A percentile compares a stretch with the other conserved stretches of the same genome.
Evolutionary conservation across 1,140 invertebrate genomes (phyloP).

Genomic region (Agrypnia vestita): DNA sequence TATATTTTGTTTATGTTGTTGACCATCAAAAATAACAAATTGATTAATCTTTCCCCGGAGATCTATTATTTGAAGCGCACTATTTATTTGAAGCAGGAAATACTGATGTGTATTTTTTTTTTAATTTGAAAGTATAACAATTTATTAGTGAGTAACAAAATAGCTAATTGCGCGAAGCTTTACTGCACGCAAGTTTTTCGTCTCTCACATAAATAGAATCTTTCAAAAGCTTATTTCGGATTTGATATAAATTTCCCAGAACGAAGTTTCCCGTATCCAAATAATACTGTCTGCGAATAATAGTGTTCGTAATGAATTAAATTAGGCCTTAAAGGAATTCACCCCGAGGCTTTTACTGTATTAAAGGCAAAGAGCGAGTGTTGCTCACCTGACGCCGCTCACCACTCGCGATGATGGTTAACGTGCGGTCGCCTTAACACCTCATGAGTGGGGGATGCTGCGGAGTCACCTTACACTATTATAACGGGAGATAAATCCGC

Average conservation of each 20-base stretch:
- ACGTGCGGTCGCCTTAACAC: constrained; percentile 58
- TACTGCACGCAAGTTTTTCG: constrained; percentile 6
- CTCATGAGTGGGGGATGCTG: constrained; percentile 47
- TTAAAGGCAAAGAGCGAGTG: constrained; percentile 48
- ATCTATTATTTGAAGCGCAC: too few relatives aligned
- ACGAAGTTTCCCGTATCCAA: constrained; percentile 44
- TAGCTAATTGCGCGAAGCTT: neutral
- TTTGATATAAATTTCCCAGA: constrained; percentile 35
- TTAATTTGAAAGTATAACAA: too few relatives aligned
- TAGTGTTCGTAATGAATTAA: constrained; percentile 59
- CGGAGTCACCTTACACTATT: constrained; percentile 39
- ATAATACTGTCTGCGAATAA: constrained; percentile 56
- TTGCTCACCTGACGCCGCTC: constrained; percentile 10
- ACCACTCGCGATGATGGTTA: constrained; percentile 34
- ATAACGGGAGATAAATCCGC: constrained; percentile 30
- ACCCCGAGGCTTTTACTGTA: constrained; percentile 49
- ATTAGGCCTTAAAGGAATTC: constrained; percentile 57
- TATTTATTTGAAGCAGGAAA: too few relatives aligned
- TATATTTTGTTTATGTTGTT: too few relatives aligned
- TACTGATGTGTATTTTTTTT: too few relatives aligned
- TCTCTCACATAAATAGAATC: constrained; percentile 16
- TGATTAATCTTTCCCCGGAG: too few relatives aligned
- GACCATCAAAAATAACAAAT: too few relatives aligned
- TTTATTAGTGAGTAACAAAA: constrained; percentile 22
- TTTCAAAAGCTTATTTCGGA: constrained; percentile 29